Percentiles rank a stretch among this genome's conserved stretches.
Conservation (phyloP, 2,888 invertebrate genomes). For the Agrenia bidenticulata region DNA sequence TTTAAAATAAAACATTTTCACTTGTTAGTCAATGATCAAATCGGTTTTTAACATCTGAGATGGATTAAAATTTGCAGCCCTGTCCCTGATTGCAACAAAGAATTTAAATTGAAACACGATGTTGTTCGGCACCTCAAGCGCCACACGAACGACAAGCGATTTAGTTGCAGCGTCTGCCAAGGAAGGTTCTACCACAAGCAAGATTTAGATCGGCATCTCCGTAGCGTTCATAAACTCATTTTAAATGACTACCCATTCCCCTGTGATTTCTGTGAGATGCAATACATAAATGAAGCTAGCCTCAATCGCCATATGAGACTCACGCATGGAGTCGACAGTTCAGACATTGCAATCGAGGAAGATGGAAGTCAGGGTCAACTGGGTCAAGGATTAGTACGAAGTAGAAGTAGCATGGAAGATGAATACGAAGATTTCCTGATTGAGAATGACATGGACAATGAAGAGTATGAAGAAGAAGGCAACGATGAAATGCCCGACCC, state of each 20-base stretch:
- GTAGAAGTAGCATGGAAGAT: neutral
- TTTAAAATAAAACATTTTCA: too few relatives aligned
- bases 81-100: constrained; percentile 23
- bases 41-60: too few relatives aligned
- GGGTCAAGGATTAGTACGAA: neutral
- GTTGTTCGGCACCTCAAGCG: constrained; percentile 28
- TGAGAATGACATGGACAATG: neutral
- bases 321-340: neutral
- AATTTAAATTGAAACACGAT: constrained; percentile 36
- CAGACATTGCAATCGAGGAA: neutral
- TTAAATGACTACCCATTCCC: neutral
- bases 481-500: constrained; percentile 12
- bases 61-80: too few relatives aligned
- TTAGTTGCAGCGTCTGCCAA: constrained; percentile 25
- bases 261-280: constrained; percentile 15
- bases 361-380: neutral
- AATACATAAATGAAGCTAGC: neutral
- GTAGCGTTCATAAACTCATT: neutral
- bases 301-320: neutral
- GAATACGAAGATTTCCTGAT: neutral
- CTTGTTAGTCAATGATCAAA: too few relatives aligned
- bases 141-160: constrained; percentile 25
- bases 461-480: neutral
- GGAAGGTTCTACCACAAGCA: constrained; percentile 21
- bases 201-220: constrained; percentile 4